These are phyloP conservation scores for Anabas testudineus DNA, from an alignment of 2,797 vertebrate genomes.

Conservation along the genomic window DNA sequence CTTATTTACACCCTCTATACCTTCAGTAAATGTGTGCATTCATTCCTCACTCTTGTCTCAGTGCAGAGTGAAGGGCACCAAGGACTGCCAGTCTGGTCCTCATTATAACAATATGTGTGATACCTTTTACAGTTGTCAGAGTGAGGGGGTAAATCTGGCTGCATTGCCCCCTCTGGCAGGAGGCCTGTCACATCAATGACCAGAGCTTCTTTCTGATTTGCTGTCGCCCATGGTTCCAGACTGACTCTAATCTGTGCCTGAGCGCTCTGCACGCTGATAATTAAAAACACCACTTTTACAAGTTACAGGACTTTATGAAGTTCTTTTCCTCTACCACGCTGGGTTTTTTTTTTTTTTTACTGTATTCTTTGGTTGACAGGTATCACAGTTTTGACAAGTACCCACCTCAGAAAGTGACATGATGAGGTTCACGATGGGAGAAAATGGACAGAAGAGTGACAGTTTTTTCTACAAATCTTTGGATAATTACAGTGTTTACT, in stretches of 20 bases:
- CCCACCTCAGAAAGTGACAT: slow-evolving; percentile 30
- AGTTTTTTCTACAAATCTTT: slow-evolving; percentile 45
- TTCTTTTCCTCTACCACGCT: background rate
- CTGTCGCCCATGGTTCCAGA: slow-evolving; percentile 77
- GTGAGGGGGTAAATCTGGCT: slow-evolving; percentile 80
- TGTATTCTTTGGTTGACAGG: slow-evolving; percentile 27
- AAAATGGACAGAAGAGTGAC: slow-evolving; percentile 35
- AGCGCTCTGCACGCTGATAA: slow-evolving; percentile 66
- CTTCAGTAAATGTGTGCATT: slow-evolving; percentile 20
- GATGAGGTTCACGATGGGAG: slow-evolving; percentile 40
- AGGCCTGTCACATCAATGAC: slow-evolving; percentile 85
- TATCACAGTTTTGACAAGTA: slow-evolving; percentile 45
- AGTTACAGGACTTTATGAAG: slow-evolving; percentile 37
- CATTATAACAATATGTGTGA: slow-evolving; percentile 88
- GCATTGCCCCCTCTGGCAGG: slow-evolving; percentile 76
- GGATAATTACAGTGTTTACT: slow-evolving; percentile 72
- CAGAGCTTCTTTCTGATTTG: slow-evolving; percentile 74
- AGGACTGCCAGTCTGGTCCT: slow-evolving; percentile 79
- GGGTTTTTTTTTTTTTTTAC: background rate
- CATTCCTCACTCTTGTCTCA: slow-evolving; percentile 22
- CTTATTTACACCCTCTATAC: slow-evolving; percentile 14
- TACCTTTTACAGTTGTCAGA: slow-evolving; percentile 89
- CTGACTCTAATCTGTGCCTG: slow-evolving; percentile 76
- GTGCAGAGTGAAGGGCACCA: slow-evolving; percentile 79
- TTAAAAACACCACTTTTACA: slow-evolving; percentile 75